Base-by-base conservation (phyloP, 2,797 vertebrate genomes). In the Oryzias sinensis region DNA sequence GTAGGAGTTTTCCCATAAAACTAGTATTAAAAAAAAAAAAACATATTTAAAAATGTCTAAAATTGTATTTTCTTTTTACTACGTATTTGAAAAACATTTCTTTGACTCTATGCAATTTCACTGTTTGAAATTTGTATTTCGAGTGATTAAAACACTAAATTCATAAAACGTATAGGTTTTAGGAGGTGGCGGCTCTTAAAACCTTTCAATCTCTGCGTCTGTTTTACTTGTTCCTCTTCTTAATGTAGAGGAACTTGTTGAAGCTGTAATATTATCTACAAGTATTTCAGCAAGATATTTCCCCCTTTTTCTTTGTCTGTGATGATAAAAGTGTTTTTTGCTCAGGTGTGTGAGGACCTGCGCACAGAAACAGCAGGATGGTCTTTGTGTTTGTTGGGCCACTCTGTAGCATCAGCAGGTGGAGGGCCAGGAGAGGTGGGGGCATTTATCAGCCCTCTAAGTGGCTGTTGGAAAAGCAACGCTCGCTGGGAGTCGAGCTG, bases 401-500 rank as follows among this genome's bases (percentile, higher is more conserved):
- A 50, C 59, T 65, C 65, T 72, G 55, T 77, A 53, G 62, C 61
- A 68, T 70, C 62, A 68, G 74, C 70, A 63, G 63, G 65, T 54
- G 9, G 50, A 29, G n/a, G 7, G 41, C 66, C 42, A 15, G 56
- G 43, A 49, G 73, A 70, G 64, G 71, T 56, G 54, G 84, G 89
- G 82, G 85, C 89, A 89, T 90, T 91, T 91, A 91, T 91, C 93
- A 93, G 85, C 74, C 84, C 87, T 89, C 86, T 90, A 87, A 91
- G 91, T 86, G 85, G 90, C 88, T 90, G 91, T 88, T 90, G 90
- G 79, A 90, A 92, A 92, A 93, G 91, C 90, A 87, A 81, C 88
- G 84, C 90, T 91, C 91, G 79, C 84, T 87, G 90, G 91, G 87
- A 91, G 91, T 91, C 87, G 89, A 88, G 85, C 88, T 91, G 90